Conservation (phyloP, 2,888 invertebrate genomes). For the Ormyrus nitidulus region DNA sequence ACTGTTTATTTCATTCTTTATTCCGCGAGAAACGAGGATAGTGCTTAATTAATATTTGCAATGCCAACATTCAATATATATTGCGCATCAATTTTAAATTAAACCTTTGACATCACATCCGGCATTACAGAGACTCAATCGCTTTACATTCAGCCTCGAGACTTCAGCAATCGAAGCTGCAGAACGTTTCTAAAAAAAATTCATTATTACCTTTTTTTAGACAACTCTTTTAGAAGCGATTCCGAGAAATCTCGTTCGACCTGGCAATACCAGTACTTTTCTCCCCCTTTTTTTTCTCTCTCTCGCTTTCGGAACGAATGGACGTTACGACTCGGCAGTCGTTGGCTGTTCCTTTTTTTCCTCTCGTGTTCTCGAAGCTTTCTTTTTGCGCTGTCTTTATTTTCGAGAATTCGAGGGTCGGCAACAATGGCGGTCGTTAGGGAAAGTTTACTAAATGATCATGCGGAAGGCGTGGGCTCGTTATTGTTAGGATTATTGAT, state of each 20-base stretch:
- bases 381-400: background rate
- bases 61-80: no score
- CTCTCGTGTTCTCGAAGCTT: background rate
- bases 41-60: no score
- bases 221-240: conserved; percentile 33
- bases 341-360: background rate
- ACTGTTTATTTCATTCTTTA: no score
- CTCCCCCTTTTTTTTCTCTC: background rate
- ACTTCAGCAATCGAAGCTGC: no score
- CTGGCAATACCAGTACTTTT: background rate
- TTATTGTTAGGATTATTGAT: conserved; percentile 10
- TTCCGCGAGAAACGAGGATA: no score
- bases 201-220: no score
- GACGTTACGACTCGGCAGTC: background rate
- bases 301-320: background rate
- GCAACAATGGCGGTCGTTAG: background rate
- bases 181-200: no score
- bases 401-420: background rate
- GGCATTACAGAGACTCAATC: no score
- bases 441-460: background rate
- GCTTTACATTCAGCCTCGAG: no score
- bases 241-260: conserved; percentile 57
- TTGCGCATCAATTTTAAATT: no score
- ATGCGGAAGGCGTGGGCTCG: background rate
- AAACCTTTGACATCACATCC: no score